These are phyloP conservation scores for Emydocephalus ijimae DNA, from an alignment of 2,113 vertebrate species.

Conservation along the genomic window DNA sequence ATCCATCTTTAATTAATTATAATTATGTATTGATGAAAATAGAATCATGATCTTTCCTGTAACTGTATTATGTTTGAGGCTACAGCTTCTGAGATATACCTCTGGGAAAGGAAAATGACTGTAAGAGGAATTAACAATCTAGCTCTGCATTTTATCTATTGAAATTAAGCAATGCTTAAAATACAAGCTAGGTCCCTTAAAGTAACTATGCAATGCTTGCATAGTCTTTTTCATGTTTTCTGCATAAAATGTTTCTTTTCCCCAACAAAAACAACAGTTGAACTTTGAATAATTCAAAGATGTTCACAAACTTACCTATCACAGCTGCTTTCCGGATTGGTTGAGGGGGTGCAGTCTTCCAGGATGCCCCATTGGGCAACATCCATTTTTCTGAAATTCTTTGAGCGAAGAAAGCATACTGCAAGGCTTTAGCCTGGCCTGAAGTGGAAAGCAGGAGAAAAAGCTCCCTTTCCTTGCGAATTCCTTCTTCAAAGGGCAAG, in stretches of 20 bases:
- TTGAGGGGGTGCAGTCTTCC: conserved; percentile 72
- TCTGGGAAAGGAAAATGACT: not conserved
- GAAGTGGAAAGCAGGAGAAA: conserved; percentile 73
- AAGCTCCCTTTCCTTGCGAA: conserved; percentile 74
- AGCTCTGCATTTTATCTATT: not conserved
- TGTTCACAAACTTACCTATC: conserved; percentile 72
- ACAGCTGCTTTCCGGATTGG: conserved; percentile 76
- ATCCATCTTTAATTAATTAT: not conserved
- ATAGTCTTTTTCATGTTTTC: not conserved
- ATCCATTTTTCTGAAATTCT: conserved; percentile 76
- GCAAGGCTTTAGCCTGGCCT: conserved; percentile 81
- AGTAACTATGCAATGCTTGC: not conserved
- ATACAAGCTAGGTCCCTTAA: not conserved
- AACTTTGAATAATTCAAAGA: accelerated
- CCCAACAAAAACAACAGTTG: not conserved
- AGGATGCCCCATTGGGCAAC: conserved; percentile 72
- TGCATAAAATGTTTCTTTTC: not conserved
- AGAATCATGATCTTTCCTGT: not conserved
- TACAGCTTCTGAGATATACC: not conserved
- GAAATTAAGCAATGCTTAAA: not conserved
- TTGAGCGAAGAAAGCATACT: conserved; percentile 87
- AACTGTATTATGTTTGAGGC: not conserved
- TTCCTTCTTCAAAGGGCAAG: conserved; percentile 73
- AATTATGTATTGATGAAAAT: not conserved
- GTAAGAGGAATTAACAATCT: not conserved